These are phyloP conservation scores for Zophobas morio DNA, from an alignment of 1,140 invertebrate genomes.

Conservation along the genomic window DNA sequence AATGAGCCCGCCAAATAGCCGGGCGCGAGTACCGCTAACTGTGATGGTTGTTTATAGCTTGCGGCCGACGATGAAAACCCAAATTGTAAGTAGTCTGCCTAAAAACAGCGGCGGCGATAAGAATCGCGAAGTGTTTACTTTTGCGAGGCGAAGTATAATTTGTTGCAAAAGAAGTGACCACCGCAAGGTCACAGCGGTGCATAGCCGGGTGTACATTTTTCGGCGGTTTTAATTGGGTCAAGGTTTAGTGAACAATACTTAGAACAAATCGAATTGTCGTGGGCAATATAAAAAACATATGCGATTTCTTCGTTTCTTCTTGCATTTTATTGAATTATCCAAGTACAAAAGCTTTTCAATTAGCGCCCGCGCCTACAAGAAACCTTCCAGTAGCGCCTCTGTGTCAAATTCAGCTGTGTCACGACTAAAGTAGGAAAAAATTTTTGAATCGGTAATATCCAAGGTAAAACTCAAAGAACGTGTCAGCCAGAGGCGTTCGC, in stretches of 20 bases:
- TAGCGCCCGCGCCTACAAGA: background rate
- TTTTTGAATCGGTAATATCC: constrained; percentile 4
- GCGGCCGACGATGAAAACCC: constrained; percentile 30
- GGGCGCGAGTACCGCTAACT: constrained; percentile 34
- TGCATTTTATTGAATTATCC: too few relatives aligned
- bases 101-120: constrained; percentile 28
- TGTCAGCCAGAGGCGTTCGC: constrained; percentile 5
- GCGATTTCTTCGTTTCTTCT: too few relatives aligned
- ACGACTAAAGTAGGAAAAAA: background rate
- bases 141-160: background rate
- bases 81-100: constrained; percentile 32
- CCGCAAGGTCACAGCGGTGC: too few relatives aligned
- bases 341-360: background rate
- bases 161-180: too few relatives aligned
- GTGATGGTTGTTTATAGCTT: constrained; percentile 32
- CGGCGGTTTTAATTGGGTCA: too few relatives aligned
- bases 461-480: background rate
- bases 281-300: too few relatives aligned
- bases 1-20: constrained; percentile 24
- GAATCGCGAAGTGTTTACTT: background rate
- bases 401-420: background rate
- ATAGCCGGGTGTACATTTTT: too few relatives aligned
- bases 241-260: too few relatives aligned
- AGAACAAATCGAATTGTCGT: too few relatives aligned
- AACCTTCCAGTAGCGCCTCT: background rate